phyloP scores from a whole-genome alignment of 2,797 vertebrate species.

The Carcharodon carcharias region DNA sequence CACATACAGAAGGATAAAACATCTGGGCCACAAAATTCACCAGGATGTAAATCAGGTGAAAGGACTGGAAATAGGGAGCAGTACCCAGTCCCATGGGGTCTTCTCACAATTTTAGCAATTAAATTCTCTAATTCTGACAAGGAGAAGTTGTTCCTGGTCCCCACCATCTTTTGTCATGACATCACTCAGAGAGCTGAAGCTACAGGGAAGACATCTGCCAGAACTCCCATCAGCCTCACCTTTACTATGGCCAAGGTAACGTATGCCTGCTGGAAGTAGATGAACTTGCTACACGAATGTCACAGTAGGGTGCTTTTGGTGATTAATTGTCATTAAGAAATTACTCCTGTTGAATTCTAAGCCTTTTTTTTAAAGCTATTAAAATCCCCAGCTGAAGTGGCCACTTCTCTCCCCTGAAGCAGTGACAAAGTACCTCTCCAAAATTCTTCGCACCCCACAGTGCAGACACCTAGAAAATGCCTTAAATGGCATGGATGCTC shows the following conservation, averaged over 20 bases:
- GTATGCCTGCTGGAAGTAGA: not conserved
- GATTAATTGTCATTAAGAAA: not conserved
- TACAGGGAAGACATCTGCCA: not conserved
- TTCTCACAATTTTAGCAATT: not conserved
- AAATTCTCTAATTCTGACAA: not conserved
- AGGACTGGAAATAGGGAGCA: not conserved
- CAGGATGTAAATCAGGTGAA: not conserved
- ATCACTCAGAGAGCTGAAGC: not conserved
- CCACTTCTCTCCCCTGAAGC: not conserved
- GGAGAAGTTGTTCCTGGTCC: not conserved
- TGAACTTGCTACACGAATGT: not conserved
- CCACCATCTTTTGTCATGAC: too few species aligned
- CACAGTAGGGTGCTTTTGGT: not conserved
- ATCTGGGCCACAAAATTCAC: not conserved
- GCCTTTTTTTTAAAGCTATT: not conserved
- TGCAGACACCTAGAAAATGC: not conserved
- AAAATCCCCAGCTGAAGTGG: not conserved
- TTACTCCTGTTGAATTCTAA: not conserved
- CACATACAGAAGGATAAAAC: not conserved
- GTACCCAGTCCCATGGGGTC: not conserved
- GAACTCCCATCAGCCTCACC: not conserved
- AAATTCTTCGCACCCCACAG: not conserved
- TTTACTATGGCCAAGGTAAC: not conserved
- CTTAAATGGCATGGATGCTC: not conserved
- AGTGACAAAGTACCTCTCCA: not conserved